phyloP scores from a whole-genome alignment of 2,113 vertebrate genomes.

The Tachuris rubrigastra region DNA sequence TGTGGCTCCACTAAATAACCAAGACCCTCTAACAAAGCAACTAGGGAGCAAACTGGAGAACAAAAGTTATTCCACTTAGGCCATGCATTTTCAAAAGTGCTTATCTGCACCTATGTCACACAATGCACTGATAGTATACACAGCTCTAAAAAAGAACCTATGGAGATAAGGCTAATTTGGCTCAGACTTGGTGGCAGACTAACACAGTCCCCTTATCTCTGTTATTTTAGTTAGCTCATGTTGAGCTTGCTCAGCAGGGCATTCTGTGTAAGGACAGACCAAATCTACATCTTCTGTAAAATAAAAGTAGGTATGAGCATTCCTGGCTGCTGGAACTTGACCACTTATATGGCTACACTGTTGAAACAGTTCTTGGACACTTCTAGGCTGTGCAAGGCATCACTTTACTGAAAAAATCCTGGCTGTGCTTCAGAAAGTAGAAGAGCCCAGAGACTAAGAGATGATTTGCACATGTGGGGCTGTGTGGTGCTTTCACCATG shows the following conservation, averaged over 20 bases:
- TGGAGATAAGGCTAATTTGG: constrained; percentile 10
- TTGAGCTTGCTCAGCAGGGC: constrained; percentile 1
- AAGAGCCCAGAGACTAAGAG: background rate
- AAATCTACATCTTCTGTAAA: background rate
- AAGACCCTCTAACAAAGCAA: background rate
- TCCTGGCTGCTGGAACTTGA: background rate
- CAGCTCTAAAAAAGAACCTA: background rate
- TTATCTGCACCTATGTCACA: background rate
- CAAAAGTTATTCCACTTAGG: background rate
- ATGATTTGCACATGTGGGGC: background rate
- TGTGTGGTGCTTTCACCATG: background rate
- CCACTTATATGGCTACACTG: background rate
- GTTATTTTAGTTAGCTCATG: constrained; percentile 36
- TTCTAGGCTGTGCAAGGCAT: background rate
- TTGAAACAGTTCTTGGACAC: background rate
- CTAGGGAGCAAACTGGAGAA: background rate
- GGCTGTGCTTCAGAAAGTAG: background rate
- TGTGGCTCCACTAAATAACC: background rate
- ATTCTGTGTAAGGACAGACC: background rate
- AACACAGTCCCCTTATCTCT: constrained; percentile 4
- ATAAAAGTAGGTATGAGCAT: background rate
- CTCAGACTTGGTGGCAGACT: constrained; percentile 18
- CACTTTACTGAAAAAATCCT: background rate
- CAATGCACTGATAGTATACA: background rate
- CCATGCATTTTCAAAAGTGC: background rate